Base-by-base conservation (phyloP, 1,140 invertebrate genomes). In the Neelides sp. region DNA sequence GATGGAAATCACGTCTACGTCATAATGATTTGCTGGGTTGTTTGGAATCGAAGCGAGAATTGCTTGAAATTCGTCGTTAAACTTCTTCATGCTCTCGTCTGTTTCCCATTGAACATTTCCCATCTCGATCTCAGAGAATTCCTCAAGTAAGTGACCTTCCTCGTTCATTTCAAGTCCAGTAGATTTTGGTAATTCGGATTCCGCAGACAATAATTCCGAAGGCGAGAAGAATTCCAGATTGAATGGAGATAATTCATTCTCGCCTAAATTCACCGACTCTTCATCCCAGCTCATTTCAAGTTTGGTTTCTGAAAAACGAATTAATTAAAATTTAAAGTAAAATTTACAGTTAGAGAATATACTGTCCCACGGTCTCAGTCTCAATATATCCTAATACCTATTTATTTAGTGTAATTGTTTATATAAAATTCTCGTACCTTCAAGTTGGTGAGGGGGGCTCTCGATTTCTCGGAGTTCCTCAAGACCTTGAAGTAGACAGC, bases 231-330 rank as follows among this genome's bases (percentile, higher is more conserved):
- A n/a, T n/a, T n/a, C n/a, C n/a, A n/a, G n/a, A n/a, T n/a, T n/a
- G n/a, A n/a, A n/a, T n/a, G n/a, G n/a, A n/a, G n/a, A n/a, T n/a
- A n/a, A n/a, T n/a, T n/a, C n/a, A n/a, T n/a, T 24, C 40, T 13
- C 13, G 45, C 54, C 51, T 28, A 57, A 41, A 24, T 57, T 44
- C 10, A 53, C 48, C 2, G 50, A 53, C 43, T 53, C 55, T 32
- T 57, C 55, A 32, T 43, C 22, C 35, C 44, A 47, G 23, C 13
- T 50, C 24, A 41, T 48, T 20, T 28, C 36, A 8, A 44, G 45
- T 23, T 20, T 47, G 7, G 37, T 10, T 7, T 15, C 36, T 22
- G 7, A 43, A 42, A 42, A 15, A 10, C 26, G 22, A 42, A 27
- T 28, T 13, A 12, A 44, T 4, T 47, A 42, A 13, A 4, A 45